Evolutionary conservation across 2,797 vertebrate species (phyloP), one percentile per base, ranked within the genome.

Genomic region (Lithobates pipiens): DNA sequence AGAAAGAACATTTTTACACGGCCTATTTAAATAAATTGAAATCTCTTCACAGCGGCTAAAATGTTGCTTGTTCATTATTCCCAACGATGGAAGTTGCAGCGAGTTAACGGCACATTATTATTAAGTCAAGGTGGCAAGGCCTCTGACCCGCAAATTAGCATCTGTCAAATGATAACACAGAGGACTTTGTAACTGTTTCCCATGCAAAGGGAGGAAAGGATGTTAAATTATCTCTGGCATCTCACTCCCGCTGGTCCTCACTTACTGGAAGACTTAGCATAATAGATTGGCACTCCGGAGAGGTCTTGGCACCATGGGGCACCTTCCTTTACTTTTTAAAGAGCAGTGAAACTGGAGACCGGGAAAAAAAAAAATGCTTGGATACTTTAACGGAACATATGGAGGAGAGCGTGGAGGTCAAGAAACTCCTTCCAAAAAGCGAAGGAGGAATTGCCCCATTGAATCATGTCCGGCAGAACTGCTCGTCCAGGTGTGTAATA

Each of bases 101-200:
- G 25, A 67, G 65, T 78, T 10, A 9, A 83, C 27, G 81, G 80
- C 32, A 74, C 73, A 70, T 74, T 74, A 63, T 50, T 77, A 42
- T 34, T 77, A 70, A 83, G 73, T 83, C 73, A 69, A 83, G 65
- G 74, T 70, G 74, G n/a, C 82, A 42, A 25, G 67, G 29, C 74
- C 74, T 61, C 67, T 68, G 75, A 84, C 82, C 82, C 63, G 6
- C 23, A 77, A 54, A 84, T 84, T 84, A 84, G 75, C 65, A 27
- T 77, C n/a, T 27, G 68, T 83, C 82, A 65, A 67, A 34, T 34
- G 46, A 74, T 13, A 83, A 77, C 82, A 76, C 63, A 67, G n/a
- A 61, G 65, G 27, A 75, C 72, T 46, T 67, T 76, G 82, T 54
- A 27, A 39, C 44, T 8, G 13, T 42, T 77, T 2, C 65, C 54